Evolutionary conservation across 2,888 invertebrate genomes (phyloP), one percentile per base, ranked within the genome.

Genomic region (Limnephilus lunatus): DNA sequence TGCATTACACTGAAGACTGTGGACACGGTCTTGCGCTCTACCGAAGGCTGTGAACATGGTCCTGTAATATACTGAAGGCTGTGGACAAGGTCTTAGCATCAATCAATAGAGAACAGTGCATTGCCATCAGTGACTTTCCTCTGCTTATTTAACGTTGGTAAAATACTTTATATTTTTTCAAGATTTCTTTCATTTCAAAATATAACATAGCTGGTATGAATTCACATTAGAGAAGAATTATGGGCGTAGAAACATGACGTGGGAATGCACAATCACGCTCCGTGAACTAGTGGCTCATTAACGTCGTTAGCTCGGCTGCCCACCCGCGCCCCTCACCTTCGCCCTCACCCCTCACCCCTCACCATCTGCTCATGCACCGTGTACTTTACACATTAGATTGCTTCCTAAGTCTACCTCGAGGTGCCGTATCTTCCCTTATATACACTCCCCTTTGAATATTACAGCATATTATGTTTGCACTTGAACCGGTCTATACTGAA

Each of bases 231-330:
- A 31, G 81, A 81, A 30, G 30, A 30, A 12, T 31, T 31, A 31
- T 81, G 30, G 31, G 31, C 30, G 81, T 15, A 30, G 30, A 81
- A 81, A 81, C 81, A 30, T 31, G 81, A 31, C 31, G 53, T 31
- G 81, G 30, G 25, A 31, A 30, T 81, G 81, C 31, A 81, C 30
- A 81, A 81, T 81, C 81, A 81, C 81, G 81, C 81, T 81, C 31
- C 81, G 81, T 31, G 81, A 31, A 81, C 81, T 30, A 81, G 81
- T 12, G 81, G 14, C 81, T 81, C 81, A 81, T 81, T 81, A 81
- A 30, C 12, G 81, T 81, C 31, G 81, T 81, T 81, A 81, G 81
- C 30, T 53, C 81, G 30, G 81, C 30, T 82, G 14, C 31, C 9
- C 19, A 5, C 31, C 15, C 82, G 14, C 19, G 4, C 14, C 14